Evolutionary conservation across 2,113 vertebrate genomes (phyloP).

Genomic region (Pedetes capensis): DNA sequence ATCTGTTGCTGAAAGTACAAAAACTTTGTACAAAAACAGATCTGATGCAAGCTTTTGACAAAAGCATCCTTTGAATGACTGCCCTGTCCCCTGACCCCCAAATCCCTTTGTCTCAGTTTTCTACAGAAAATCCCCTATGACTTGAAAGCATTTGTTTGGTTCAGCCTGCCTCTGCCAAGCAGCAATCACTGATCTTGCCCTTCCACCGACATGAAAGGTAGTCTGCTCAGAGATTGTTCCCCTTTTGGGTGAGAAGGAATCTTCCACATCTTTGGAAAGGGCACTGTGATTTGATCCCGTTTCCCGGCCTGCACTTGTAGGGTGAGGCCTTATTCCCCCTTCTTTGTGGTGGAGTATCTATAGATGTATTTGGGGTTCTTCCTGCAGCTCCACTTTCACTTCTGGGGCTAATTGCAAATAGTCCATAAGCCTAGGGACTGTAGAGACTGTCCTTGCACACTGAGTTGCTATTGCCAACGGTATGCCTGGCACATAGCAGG

Average conservation of each 20-base stretch:
- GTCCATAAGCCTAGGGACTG: background rate
- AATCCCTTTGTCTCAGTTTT: background rate
- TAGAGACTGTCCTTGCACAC: background rate
- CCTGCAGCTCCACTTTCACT: background rate
- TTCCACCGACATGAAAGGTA: background rate
- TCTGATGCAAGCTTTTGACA: background rate
- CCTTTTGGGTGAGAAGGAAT: background rate
- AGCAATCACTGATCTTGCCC: background rate
- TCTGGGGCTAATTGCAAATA: background rate
- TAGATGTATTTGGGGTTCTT: background rate
- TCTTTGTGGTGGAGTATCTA: rapidly evolving
- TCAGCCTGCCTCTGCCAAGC: background rate
- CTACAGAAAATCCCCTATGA: slow-evolving; percentile 12
- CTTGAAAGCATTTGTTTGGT: background rate
- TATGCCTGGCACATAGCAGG: background rate
- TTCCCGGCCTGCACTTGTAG: background rate
- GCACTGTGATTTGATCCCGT: background rate
- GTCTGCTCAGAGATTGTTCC: background rate
- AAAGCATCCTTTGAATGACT: background rate
- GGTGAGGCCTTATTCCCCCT: background rate
- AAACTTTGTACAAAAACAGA: background rate
- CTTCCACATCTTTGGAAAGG: background rate
- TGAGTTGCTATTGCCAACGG: background rate
- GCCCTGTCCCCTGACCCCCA: background rate
- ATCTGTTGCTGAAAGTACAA: too few species aligned